A percentile compares a stretch with the other conserved stretches of the same genome.
phyloP scores from a whole-genome alignment of 1,140 invertebrate genomes.

The Drosophila miranda region DNA sequence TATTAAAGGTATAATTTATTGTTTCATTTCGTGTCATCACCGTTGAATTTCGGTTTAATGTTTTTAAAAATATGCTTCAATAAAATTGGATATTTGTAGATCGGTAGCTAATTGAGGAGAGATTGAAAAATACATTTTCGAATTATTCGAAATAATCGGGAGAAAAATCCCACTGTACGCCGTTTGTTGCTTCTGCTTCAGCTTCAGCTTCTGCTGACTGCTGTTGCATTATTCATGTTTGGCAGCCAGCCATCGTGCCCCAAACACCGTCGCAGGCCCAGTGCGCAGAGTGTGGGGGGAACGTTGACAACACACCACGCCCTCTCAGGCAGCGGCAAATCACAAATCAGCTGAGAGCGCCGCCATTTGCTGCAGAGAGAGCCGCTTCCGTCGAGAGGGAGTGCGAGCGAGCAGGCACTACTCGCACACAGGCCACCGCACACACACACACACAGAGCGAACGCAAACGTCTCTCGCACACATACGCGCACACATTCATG shows the following conservation, averaged over 20 bases:
- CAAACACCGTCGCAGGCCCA: conserved; percentile 13
- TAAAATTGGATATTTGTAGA: no score
- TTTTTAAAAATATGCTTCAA: not conserved
- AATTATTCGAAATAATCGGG: conserved; percentile 30
- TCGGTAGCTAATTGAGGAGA: no score
- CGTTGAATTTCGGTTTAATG: not conserved
- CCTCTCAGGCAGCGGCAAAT: conserved; percentile 50
- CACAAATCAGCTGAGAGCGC: conserved; percentile 72
- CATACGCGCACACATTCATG: conserved; percentile 2
- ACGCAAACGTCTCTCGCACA: not conserved
- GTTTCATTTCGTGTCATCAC: no score
- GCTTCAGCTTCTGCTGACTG: conserved; percentile 35
- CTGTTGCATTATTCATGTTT: conserved; percentile 74
- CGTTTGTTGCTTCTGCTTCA: conserved; percentile 21
- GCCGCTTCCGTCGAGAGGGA: not conserved
- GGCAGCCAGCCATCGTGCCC: conserved; percentile 56
- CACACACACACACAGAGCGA: not conserved
- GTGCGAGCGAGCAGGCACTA: conserved; percentile 29
- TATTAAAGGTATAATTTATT: no score
- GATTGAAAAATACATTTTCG: no score
- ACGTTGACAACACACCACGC: conserved; percentile 64
- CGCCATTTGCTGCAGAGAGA: conserved; percentile 66
- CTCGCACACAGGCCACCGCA: conserved; percentile 3
- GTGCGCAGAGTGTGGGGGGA: conserved; percentile 9
- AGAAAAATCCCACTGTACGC: no score